A percentile compares a stretch with the other conserved stretches of the same genome.
Evolutionary conservation across 2,888 invertebrate species (phyloP).

Genomic region (Agrotis exclamationis): DNA sequence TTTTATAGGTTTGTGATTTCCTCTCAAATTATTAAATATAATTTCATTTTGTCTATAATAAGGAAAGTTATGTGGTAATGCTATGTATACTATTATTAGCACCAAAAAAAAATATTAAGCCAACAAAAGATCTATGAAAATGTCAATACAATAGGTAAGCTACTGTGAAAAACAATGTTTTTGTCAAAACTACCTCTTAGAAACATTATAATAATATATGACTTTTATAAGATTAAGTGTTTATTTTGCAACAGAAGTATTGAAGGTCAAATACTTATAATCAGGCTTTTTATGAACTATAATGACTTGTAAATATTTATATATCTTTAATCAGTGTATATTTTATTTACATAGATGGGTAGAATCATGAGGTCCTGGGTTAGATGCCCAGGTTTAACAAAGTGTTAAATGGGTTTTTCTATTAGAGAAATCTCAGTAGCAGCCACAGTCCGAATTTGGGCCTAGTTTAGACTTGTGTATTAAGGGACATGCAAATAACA

Average conservation of each 20-base stretch:
- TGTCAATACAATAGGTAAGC: not conserved
- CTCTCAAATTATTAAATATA: not conserved
- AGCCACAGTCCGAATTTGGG: no score
- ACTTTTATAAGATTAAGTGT: not conserved
- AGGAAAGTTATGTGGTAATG: not conserved
- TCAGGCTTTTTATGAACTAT: not conserved
- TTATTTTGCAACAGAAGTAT: slow-evolving; percentile 14
- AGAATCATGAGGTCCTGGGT: no score
- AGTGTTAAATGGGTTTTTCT: no score
- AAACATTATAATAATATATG: not conserved
- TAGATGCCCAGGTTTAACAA: no score
- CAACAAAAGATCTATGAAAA: not conserved
- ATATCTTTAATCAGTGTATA: not conserved
- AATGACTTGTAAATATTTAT: not conserved
- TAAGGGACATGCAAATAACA: no score
- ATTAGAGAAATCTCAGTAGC: no score
- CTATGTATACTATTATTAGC: not conserved
- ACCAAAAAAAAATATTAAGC: slow-evolving; percentile 1
- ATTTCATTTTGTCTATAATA: accelerated
- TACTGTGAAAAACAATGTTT: not conserved
- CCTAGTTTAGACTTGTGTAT: no score
- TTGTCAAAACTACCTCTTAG: not conserved
- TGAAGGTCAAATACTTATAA: slow-evolving; percentile 8
- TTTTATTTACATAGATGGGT: not conserved
- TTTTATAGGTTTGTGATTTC: not conserved